Conservation (phyloP, 2,797 vertebrate species). For the Morus bassanus region DNA sequence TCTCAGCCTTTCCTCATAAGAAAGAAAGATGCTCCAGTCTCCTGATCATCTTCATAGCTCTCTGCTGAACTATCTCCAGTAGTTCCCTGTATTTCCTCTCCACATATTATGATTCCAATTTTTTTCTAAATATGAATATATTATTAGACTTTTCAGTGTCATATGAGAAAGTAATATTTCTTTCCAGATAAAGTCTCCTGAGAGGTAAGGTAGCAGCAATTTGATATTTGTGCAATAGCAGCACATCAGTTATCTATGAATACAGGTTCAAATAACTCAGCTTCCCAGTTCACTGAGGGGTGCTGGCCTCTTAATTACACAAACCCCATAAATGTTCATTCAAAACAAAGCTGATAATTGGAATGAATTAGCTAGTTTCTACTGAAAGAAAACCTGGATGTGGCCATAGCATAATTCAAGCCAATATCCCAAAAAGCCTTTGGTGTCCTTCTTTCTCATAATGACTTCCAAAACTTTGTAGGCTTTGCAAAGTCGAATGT, state of each 20-base stretch:
- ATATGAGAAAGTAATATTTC: background rate
- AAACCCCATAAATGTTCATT: background rate
- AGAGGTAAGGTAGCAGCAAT: background rate
- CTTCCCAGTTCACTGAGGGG: background rate
- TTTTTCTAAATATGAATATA: background rate
- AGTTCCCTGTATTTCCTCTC: background rate
- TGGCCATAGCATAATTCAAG: background rate
- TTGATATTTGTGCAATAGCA: background rate
- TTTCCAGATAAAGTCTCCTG: background rate
- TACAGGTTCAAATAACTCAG: background rate
- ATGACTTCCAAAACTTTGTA: background rate
- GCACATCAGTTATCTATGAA: background rate
- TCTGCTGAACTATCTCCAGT: no score
- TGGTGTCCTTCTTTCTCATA: background rate
- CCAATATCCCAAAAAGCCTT: background rate
- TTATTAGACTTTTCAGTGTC: background rate
- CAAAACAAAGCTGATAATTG: background rate
- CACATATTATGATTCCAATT: fast-evolving
- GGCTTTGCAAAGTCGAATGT: background rate
- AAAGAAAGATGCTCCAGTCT: no score
- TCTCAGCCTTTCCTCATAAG: no score
- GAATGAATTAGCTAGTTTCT: background rate
- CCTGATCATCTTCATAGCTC: no score
- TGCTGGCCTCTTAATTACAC: background rate
- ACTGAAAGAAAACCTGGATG: background rate